Conservation (phyloP, 2,113 vertebrate genomes). For the Carassius carassius region DNA sequence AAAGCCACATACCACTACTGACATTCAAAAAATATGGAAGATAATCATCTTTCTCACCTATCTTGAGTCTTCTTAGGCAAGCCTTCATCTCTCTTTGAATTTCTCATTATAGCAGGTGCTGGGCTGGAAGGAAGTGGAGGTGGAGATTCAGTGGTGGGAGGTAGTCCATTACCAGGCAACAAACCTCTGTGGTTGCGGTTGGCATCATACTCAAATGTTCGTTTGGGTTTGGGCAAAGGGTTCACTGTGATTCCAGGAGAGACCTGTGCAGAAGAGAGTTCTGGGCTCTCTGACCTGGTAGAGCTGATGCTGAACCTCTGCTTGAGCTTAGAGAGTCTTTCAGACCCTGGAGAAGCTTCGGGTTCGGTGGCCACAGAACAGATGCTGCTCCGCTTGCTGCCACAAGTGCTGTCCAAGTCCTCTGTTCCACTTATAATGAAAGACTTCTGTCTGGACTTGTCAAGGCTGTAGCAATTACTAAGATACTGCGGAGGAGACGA, state of each 20-base stretch:
- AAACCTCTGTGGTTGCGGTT: constrained; percentile 84
- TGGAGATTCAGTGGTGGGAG: constrained; percentile 83
- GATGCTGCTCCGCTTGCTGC: constrained; percentile 79
- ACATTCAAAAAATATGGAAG: not conserved
- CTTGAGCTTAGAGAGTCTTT: constrained; percentile 80
- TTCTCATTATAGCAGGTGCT: constrained; percentile 82
- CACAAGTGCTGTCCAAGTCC: constrained; percentile 74
- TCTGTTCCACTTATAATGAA: constrained; percentile 77
- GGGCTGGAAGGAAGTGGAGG: constrained; percentile 89
- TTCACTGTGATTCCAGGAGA: constrained; percentile 81
- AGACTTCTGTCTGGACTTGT: constrained; percentile 83
- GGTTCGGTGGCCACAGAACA: constrained; percentile 79
- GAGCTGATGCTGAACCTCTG: constrained; percentile 76
- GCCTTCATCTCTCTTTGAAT: constrained; percentile 78
- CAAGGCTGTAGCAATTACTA: constrained; percentile 92
- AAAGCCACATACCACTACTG: not conserved
- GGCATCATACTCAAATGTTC: constrained; percentile 98
- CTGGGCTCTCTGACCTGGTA: constrained; percentile 72
- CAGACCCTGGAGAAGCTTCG: constrained; percentile 74
- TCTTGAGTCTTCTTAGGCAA: constrained; percentile 82
- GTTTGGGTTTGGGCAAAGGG: constrained; percentile 96
- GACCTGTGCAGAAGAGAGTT: constrained; percentile 69
- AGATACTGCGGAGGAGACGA: constrained; percentile 87
- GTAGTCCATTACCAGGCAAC: constrained; percentile 86
- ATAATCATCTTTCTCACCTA: constrained; percentile 79